Evolutionary conservation across 2,888 invertebrate species (phyloP), one percentile per base, ranked within the genome.

Genomic region (Tortricodes alternella): DNA sequence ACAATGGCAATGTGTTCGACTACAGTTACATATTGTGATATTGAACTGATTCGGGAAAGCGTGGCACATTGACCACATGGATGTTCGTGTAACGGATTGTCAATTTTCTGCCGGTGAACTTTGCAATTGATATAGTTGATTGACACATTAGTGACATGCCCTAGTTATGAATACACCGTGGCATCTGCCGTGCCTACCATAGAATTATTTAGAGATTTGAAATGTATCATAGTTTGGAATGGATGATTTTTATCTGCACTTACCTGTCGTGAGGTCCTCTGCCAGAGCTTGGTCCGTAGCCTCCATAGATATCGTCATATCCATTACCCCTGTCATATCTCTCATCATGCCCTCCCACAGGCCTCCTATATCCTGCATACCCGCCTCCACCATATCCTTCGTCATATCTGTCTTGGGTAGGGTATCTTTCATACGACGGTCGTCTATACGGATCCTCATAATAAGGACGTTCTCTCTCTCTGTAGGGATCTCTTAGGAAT

Each of bases 191-290:
- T 9, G 29, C 29, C 29, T 11, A 29, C 9, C 29, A 29, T 29
- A 5, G 9, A n/a, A 29, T 5, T n/a, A 9, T n/a, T n/a, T 11
- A 11, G 27, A 9, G 3, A 27, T 8, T 27, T n/a, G 9, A 24
- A 8, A 8, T 27, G n/a, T n/a, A n/a, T n/a, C n/a, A n/a, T n/a
- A n/a, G n/a, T n/a, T n/a, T n/a, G n/a, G n/a, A n/a, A n/a, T n/a
- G n/a, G n/a, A n/a, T n/a, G n/a, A n/a, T n/a, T n/a, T n/a, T n/a
- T n/a, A n/a, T n/a, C n/a, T n/a, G n/a, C 46, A 58, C 79, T 80
- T 48, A 90, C 89, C 89, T 90, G 52, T 91, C 91, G 67, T 91
- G 91, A 44, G 89, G 85, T 69, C 92, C 92, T 62, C 84, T 73
- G 2, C 85, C 87, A 35, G 70, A 73, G 3, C 76, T 72, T 0